Percentiles rank a stretch among this genome's conserved stretches.
phyloP scores from a whole-genome alignment of 2,888 invertebrate genomes.

The Tetranychus truncatus region DNA sequence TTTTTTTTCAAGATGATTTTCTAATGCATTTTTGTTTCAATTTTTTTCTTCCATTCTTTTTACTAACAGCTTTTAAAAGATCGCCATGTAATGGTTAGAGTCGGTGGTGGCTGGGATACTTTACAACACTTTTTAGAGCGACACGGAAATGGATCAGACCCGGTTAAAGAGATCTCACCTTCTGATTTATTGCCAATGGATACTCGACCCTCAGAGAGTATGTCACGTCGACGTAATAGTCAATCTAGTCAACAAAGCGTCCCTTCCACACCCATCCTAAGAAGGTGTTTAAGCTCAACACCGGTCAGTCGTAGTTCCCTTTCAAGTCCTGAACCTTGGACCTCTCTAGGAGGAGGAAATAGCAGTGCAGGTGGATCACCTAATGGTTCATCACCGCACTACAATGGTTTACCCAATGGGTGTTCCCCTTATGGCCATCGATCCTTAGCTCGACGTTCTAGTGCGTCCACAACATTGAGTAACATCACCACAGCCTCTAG shows the following conservation, averaged over 20 bases:
- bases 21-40: background rate
- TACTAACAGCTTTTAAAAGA: slow-evolving; percentile 55
- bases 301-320: slow-evolving; percentile 20
- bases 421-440: background rate
- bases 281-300: slow-evolving; percentile 19
- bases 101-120: slow-evolving; percentile 46
- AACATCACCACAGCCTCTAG: background rate
- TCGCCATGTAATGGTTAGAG: slow-evolving; percentile 86
- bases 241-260: slow-evolving; percentile 16
- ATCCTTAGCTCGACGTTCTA: background rate
- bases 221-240: slow-evolving; percentile 17
- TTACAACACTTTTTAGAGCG: slow-evolving; percentile 73
- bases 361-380: slow-evolving; percentile 11
- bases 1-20: background rate
- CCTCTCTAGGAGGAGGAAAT: slow-evolving; percentile 10
- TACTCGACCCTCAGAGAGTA: slow-evolving; percentile 17
- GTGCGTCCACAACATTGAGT: slow-evolving; percentile 6
- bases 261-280: slow-evolving; percentile 13
- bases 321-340: slow-evolving; percentile 23
- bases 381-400: background rate
- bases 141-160: slow-evolving; percentile 43
- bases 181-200: slow-evolving; percentile 23
- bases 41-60: background rate
- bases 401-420: slow-evolving; percentile 3
- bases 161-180: slow-evolving; percentile 43